Conservation (phyloP, 2,888 invertebrate species). For the Tinea pellionella region DNA sequence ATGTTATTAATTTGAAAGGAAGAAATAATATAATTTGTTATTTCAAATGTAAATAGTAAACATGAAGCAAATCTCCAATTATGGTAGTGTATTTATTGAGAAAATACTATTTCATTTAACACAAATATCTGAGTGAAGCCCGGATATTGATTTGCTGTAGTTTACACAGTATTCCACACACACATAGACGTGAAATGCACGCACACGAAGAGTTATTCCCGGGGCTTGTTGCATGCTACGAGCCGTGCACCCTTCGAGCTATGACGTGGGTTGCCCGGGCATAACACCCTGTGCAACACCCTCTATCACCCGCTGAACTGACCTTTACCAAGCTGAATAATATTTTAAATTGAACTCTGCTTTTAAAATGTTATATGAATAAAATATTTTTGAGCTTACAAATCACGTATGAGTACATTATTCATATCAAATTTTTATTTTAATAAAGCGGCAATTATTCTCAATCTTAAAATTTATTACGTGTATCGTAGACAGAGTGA, state of each 20-base stretch:
- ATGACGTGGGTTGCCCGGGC: constrained; percentile 7
- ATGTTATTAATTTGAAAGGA: no score
- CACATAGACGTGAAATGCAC: neutral
- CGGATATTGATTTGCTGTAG: constrained; percentile 5
- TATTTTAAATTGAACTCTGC: neutral
- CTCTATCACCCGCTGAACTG: constrained; percentile 2
- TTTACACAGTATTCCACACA: neutral
- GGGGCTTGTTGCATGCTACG: constrained; percentile 8
- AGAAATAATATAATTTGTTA: neutral
- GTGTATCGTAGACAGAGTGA: no score
- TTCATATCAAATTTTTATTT: no score
- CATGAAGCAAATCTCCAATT: neutral
- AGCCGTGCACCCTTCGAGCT: neutral
- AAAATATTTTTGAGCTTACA: neutral
- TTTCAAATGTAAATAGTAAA: neutral
- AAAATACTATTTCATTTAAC: neutral
- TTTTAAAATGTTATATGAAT: neutral
- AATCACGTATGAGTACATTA: neutral
- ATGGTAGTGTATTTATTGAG: neutral
- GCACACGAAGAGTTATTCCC: neutral
- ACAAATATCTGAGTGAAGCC: neutral
- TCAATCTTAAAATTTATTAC: no score
- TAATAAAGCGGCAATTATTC: no score
- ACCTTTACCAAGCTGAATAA: constrained; percentile 9
- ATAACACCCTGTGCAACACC: neutral